Evolutionary conservation across 2,113 vertebrate genomes (phyloP), one percentile per base, ranked within the genome.

Genomic region (Callipepla californica): DNA sequence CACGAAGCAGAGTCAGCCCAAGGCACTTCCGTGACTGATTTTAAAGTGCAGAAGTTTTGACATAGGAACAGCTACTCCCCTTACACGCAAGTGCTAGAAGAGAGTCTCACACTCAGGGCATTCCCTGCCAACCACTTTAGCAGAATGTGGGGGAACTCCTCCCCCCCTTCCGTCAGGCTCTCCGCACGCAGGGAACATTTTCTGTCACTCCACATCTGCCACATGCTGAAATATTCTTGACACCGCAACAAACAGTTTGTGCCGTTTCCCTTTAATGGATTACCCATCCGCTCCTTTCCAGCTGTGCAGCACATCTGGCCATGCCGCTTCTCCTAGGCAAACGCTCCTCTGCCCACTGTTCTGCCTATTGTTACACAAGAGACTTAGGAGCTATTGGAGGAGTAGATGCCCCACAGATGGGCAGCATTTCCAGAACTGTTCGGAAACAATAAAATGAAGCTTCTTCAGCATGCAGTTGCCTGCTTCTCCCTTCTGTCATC

Each of bases 281-380:
- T 87, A 94, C 76, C 73, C 48, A 81, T 65, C 78, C 87, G 86
- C 58, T 91, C 68, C 72, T 74, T 58, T 91, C 83, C 96, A 97
- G 96, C 88, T 95, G 95, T 84, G 76, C 73, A 59, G 58, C 59
- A 93, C 93, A 92, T 90, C 96, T 97, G 95, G 76, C 55, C 51
- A 70, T 18, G 5, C 36, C 69, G 90, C 68, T 66, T 77, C 58
- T 83, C 73, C 70, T 44, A 11, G 72, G 79, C 50, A 86, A 40
- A 36, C n/a, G 62, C 45, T 79, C 65, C 51, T 80, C 76, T 68
- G 26, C 65, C 44, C 75, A 84, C 18, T 73, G 74, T 81, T 80
- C 57, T n/a, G 6, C n/a, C 73, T 70, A 67, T 17, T 45, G 48
- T 10, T 76, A n/a, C 78, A 79, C 67, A 69, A 57, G 36, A 87